These are phyloP conservation scores for Suricata suricatta DNA, from an alignment of 2,113 vertebrate genomes.

Conservation along the genomic window DNA sequence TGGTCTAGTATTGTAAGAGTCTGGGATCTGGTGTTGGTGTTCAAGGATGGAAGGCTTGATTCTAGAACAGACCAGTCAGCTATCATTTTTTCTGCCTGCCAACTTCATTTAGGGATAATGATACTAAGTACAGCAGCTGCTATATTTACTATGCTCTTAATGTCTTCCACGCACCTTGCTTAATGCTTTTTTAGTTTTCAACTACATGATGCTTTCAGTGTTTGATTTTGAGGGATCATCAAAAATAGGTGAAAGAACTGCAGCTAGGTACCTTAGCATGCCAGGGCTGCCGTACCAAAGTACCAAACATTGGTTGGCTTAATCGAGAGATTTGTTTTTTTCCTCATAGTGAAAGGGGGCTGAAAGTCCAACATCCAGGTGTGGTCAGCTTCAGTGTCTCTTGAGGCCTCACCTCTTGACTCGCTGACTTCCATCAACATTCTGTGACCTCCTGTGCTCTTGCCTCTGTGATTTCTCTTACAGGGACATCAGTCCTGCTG, in stretches of 20 bases:
- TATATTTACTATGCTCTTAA: background rate
- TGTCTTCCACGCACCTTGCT: background rate
- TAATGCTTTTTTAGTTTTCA: background rate
- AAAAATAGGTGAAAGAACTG: background rate
- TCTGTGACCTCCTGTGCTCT: fast-evolving
- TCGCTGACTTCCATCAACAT: background rate
- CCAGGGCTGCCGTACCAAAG: background rate
- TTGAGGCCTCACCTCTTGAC: background rate
- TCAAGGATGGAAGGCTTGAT: background rate
- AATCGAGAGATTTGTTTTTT: background rate
- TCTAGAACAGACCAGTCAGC: background rate
- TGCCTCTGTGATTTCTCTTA: background rate
- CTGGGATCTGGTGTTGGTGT: background rate
- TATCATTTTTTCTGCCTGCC: background rate
- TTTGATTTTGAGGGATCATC: background rate
- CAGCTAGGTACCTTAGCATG: background rate
- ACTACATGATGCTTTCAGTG: background rate
- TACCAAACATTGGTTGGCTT: background rate
- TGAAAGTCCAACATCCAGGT: background rate
- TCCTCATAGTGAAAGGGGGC: background rate
- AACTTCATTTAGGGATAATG: background rate
- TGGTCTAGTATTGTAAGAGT: background rate
- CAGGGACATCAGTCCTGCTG: fast-evolving
- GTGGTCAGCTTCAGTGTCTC: background rate
- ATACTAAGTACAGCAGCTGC: background rate